Base-by-base conservation (phyloP, 1,140 invertebrate genomes). In the Centruroides sculpturatus region DNA sequence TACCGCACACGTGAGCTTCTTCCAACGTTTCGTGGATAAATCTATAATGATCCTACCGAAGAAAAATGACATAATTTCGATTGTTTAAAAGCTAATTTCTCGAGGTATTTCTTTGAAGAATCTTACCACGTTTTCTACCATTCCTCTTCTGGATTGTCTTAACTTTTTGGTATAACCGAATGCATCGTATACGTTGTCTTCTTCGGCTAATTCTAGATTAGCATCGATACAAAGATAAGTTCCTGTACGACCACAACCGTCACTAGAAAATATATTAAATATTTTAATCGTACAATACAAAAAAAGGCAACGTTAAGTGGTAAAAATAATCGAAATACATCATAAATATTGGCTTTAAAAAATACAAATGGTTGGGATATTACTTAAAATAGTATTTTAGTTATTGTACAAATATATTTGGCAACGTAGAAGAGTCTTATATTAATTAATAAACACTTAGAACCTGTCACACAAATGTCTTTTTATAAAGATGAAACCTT, bases 21-120 rank as follows among this genome's bases (percentile, higher is more conserved):
- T 96, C 91, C 64, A 97, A 76, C 1, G 89, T 90, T 69, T 98
- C 92, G 73, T 98, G 98, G 35, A 98, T 85, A 74, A 98, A 97
- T 79, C 92, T 91, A 75, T 97, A 96, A 76, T 98, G 94, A 66
- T 92, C 91, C 88, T 94, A 72, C 12, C 68, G 71, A 3, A 10
- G 1, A 61, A 10, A 46, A 1, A 47, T 35, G 12, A 47, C 23
- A 56, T 3, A 56, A 23, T 23, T 23, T 23, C 12, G 41, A 41
- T 56, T 53, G 23, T 8, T 36, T 8, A 34, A 8, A 3, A 23
- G 8, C 7, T 53, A 53, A 53, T 5, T n/a, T 51, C 34, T 51
- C 1, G 3, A 34, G 23, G 3, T 0, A 48, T 51, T n/a, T 59
- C 5, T n/a, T 8, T 35, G 23, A n/a, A 36, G n/a, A n/a, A 35